These are phyloP conservation scores for Lophochroa leadbeateri DNA, from an alignment of 2,113 vertebrate genomes.

Conservation along the genomic window DNA sequence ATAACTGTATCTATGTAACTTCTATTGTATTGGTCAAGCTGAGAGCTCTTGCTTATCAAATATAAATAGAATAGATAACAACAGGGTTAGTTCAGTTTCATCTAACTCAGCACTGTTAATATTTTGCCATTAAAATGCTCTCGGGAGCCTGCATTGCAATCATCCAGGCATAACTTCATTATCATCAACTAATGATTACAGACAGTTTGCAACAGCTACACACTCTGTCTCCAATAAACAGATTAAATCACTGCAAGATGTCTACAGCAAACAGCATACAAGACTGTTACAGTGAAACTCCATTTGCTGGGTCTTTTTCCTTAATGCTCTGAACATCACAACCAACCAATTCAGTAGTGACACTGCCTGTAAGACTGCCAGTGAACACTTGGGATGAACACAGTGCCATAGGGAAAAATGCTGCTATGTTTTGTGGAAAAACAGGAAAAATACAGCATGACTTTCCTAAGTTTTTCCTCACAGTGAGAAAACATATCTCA, in stretches of 20 bases:
- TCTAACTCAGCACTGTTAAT: conserved; percentile 25
- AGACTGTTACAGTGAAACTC: not conserved
- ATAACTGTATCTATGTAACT: not conserved
- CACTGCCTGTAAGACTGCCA: not conserved
- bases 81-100: conserved; percentile 16
- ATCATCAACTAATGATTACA: conserved; percentile 63
- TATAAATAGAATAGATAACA: not conserved
- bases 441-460: not conserved
- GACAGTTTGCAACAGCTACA: conserved; percentile 2
- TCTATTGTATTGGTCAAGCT: not conserved
- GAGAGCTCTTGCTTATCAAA: conserved; percentile 16
- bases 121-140: conserved; percentile 44
- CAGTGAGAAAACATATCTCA: not conserved
- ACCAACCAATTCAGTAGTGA: not conserved
- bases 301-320: not conserved
- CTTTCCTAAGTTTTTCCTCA: not conserved
- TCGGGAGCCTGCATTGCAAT: conserved; percentile 35
- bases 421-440: not conserved
- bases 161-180: conserved; percentile 54
- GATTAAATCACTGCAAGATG: conserved; percentile 22
- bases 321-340: not conserved
- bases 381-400: not conserved
- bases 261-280: conserved; percentile 19
- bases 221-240: conserved; percentile 39
- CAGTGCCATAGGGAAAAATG: not conserved